phyloP scores from a whole-genome alignment of 1,140 invertebrate genomes.

The Physella acuta region DNA sequence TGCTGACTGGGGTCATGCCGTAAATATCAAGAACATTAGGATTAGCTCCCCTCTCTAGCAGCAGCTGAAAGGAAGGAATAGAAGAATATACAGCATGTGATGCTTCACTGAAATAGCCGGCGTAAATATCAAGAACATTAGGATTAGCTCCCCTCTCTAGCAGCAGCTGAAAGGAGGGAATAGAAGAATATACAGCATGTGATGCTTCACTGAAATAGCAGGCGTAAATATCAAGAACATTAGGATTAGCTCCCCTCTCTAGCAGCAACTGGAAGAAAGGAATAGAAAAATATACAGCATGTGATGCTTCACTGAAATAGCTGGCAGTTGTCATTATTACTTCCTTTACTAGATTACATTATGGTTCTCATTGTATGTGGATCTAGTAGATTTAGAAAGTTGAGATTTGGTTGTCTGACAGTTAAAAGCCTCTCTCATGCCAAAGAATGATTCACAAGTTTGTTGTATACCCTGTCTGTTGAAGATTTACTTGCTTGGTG shows the following conservation, averaged over 20 bases:
- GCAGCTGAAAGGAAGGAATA: not conserved
- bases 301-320: not conserved
- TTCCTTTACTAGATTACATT: not conserved
- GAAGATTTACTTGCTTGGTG: no score
- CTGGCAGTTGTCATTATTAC: not conserved
- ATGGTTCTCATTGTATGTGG: not conserved
- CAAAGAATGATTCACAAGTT: no score
- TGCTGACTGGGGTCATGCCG: conserved; percentile 20
- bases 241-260: conserved; percentile 23
- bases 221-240: conserved; percentile 24
- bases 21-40: conserved; percentile 27
- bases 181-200: not conserved
- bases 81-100: not conserved
- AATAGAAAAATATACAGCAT: not conserved
- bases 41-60: conserved; percentile 21
- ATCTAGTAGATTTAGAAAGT: no score
- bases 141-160: conserved; percentile 22
- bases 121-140: conserved; percentile 26
- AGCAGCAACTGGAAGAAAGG: conserved; percentile 6
- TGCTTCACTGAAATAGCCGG: not conserved
- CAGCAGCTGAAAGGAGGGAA: conserved; percentile 3
- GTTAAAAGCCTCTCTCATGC: no score
- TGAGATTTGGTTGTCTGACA: no score
- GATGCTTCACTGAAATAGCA: not conserved
- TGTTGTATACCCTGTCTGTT: no score